Evolutionary conservation across 2,113 vertebrate species (phyloP).

Genomic region (Pteropus alecto): DNA sequence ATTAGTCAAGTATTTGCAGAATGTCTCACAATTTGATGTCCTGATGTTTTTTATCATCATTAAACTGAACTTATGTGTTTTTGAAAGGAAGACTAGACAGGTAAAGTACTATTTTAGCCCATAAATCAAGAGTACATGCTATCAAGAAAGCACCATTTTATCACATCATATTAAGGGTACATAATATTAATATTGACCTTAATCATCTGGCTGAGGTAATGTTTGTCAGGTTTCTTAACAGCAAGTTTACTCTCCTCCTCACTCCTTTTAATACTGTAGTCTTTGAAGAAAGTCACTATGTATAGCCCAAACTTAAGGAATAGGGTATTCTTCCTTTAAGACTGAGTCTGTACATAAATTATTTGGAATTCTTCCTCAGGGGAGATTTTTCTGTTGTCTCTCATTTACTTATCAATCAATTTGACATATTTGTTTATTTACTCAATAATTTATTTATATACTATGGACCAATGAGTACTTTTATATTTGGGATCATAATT

Average conservation of each 20-base stretch:
- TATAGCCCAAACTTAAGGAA: background rate
- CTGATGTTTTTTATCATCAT: background rate
- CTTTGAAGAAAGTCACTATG: background rate
- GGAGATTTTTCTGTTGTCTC: background rate
- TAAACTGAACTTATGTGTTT: background rate
- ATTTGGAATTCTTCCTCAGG: background rate
- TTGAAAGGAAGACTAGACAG: background rate
- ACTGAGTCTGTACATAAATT: background rate
- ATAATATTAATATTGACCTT: background rate
- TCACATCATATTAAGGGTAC: too few species aligned
- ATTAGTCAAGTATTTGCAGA: background rate
- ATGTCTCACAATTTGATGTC: background rate
- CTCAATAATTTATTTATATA: background rate
- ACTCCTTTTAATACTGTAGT: background rate
- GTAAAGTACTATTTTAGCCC: background rate
- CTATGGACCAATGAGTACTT: background rate
- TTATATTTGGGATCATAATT: background rate
- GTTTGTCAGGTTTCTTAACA: background rate
- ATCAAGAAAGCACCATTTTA: background rate
- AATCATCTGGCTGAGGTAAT: background rate
- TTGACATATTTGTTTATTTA: background rate
- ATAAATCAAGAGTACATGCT: background rate
- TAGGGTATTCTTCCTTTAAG: background rate
- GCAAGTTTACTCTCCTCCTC: background rate
- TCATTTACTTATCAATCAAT: background rate